Evolutionary conservation across 2,797 vertebrate genomes (phyloP).

Genomic region (Protonibea diacanthus): DNA sequence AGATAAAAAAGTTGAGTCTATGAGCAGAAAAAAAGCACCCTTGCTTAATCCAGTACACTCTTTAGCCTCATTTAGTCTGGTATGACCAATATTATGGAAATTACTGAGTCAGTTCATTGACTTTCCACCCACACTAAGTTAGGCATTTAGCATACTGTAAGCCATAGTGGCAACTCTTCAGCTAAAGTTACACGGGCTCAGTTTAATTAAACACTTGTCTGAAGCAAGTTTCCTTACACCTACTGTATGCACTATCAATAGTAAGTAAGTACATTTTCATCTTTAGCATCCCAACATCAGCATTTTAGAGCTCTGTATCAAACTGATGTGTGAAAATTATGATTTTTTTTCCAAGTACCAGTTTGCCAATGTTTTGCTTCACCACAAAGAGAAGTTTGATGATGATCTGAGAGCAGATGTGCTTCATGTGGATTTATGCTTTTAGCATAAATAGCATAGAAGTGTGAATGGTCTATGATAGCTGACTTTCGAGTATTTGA

Average conservation of each 20-base stretch:
- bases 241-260: not conserved
- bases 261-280: not conserved
- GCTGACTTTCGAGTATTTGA: slow-evolving; percentile 31
- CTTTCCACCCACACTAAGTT: not conserved
- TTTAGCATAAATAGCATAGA: too few species aligned
- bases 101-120: not conserved
- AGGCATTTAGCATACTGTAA: not conserved
- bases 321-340: not conserved
- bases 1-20: not conserved
- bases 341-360: not conserved
- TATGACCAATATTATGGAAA: not conserved
- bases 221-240: not conserved
- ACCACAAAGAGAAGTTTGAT: not conserved
- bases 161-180: not conserved
- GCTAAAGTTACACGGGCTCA: not conserved
- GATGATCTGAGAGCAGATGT: not conserved
- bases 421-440: not conserved
- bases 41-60: too few species aligned
- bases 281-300: not conserved
- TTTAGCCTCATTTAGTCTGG: too few species aligned
- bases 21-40: not conserved
- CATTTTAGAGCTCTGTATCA: not conserved
- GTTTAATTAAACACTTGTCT: not conserved
- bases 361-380: not conserved
- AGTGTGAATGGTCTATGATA: slow-evolving; percentile 12